Evolutionary conservation across 1,140 invertebrate species (phyloP), one percentile per base, ranked within the genome.

Genomic region (Heliothis virescens): DNA sequence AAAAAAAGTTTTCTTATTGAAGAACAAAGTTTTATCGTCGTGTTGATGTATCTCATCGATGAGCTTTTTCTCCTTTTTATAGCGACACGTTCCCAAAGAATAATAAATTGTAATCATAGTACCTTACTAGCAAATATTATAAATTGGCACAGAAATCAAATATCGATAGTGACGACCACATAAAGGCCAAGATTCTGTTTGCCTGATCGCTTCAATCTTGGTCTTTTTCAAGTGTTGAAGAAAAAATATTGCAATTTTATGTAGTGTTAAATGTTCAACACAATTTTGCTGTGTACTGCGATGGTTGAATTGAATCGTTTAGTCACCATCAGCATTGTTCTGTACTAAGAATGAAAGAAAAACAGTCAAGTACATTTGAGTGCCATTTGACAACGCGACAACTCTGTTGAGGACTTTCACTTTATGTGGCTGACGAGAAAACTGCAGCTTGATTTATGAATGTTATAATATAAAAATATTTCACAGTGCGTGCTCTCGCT

Each of bases 291-390:
- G 16, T 69, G 16, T 52, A 41, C 34, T 41, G 60, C 48, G 67
- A n/a, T 72, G 55, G 65, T 71, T 60, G 55, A 21, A 63, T 52
- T 15, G 12, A n/a, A 50, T 34, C 26, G 18, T 63, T 52, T 41
- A 47, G 16, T 79, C 34, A 41, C 53, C 34, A 62, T 62, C 48
- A 16, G 41, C 63, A 67, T 65, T 67, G 15, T 48, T 80, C 67
- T 60, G 50, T 67, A 48, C 50, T 74, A 59, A 67, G 71, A 60
- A 75, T 47, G 48, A 50, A 73, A 82, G 79, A 73, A 81, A 79
- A 85, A 88, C 81, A 85, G 83, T 82, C 77, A 90, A 91, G 88
- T 90, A 90, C 87, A 90, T 82, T 85, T 80, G 83, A 86, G 91
- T 92, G 91, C 91, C 91, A 92, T 92, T 84, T 63, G 81, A 86